A percentile compares a stretch with the other conserved stretches of the same genome.
These are phyloP conservation scores for Nipponacmea schrenckii DNA, from an alignment of 2,888 invertebrate species.

Conservation along the genomic window DNA sequence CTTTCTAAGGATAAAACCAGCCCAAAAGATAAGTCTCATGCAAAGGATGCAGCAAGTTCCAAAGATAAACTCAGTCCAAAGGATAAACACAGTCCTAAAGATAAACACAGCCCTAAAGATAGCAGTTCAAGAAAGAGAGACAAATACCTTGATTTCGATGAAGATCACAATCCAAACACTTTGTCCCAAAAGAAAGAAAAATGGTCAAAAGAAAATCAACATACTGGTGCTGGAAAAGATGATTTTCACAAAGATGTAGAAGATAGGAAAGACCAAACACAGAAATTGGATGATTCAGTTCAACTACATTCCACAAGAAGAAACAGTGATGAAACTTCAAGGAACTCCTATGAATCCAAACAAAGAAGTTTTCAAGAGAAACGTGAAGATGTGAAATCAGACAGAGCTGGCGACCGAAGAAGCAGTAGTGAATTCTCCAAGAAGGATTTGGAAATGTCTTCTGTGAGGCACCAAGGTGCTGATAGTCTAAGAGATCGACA, in stretches of 20 bases:
- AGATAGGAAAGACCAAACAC: too few relatives aligned
- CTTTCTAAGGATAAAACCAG: not conserved
- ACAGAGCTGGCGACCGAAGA: constrained; percentile 7
- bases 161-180: too few relatives aligned
- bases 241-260: not conserved
- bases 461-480: constrained; percentile 2
- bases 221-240: not conserved
- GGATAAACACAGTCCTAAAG: too few relatives aligned
- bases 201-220: constrained; percentile 10
- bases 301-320: constrained; percentile 11
- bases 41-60: too few relatives aligned
- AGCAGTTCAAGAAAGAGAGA: too few relatives aligned
- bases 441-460: constrained; percentile 19
- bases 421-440: constrained; percentile 24
- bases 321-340: constrained; percentile 21
- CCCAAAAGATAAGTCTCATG: too few relatives aligned
- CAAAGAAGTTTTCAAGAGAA: constrained; percentile 18
- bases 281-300: not conserved
- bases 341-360: constrained; percentile 25
- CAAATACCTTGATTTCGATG: too few relatives aligned
- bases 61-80: too few relatives aligned
- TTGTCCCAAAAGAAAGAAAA: constrained; percentile 10
- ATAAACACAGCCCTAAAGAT: too few relatives aligned
- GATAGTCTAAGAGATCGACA: constrained; percentile 11
- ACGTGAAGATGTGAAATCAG: constrained; percentile 20